Percentiles rank a stretch among this genome's conserved stretches.
Conservation (phyloP, 1,140 invertebrate genomes). For the Drosophila arizonae region DNA sequence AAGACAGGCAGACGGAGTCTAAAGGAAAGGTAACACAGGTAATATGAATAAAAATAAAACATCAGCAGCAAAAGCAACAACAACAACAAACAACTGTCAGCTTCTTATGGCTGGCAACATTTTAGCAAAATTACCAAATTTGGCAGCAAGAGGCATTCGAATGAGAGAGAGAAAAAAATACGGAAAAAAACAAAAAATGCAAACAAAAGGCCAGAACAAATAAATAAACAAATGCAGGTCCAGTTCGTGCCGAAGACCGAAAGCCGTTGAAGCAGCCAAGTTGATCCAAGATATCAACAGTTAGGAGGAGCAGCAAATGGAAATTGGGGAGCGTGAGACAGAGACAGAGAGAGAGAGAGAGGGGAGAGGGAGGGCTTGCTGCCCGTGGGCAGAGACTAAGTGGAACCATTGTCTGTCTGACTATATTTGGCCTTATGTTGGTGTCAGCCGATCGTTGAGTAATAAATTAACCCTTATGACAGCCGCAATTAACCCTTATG, state of each 20-base stretch:
- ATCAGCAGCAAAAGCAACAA: conserved; percentile 18
- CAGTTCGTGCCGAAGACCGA: conserved; percentile 17
- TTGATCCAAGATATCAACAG: conserved; percentile 57
- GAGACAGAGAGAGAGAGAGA: background rate
- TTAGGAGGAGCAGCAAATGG: background rate
- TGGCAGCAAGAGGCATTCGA: conserved; percentile 24
- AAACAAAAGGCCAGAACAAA: conserved; percentile 53
- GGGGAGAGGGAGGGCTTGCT: background rate
- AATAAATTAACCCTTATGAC: conserved; percentile 30
- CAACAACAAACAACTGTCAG: conserved; percentile 42
- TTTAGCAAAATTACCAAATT: conserved; percentile 63
- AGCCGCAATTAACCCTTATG: conserved; percentile 25
- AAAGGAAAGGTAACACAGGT: conserved; percentile 34
- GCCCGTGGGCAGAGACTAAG: conserved; percentile 37
- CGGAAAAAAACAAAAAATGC: background rate
- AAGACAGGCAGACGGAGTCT: conserved; percentile 20
- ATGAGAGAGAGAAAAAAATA: conserved; percentile 8
- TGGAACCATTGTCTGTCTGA: conserved; percentile 54
- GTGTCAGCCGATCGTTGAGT: conserved; percentile 1
- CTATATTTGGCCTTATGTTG: conserved; percentile 7
- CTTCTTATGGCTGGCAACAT: conserved; percentile 39
- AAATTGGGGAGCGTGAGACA: background rate
- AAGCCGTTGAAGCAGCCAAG: conserved; percentile 13
- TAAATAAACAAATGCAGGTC: conserved; percentile 70
- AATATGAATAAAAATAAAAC: conserved; percentile 22